These are phyloP conservation scores for Bradypodion ventrale DNA, from an alignment of 2,797 vertebrate species.

Conservation along the genomic window DNA sequence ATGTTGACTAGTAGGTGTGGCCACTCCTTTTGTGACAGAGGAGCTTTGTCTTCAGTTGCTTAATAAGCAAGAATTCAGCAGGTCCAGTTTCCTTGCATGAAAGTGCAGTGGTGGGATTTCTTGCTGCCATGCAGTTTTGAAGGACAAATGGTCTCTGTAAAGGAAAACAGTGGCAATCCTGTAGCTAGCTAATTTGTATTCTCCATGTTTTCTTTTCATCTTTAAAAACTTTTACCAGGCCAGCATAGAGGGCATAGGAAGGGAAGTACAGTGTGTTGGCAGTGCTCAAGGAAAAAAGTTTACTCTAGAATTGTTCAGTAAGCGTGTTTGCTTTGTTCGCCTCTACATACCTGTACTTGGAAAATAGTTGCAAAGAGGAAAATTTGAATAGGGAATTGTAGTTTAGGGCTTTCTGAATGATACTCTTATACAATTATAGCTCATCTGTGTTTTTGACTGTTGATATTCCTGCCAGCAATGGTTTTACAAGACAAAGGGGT, in stretches of 20 bases:
- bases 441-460: conserved; percentile 55
- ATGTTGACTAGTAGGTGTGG: not conserved
- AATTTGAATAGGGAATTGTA: conserved; percentile 46
- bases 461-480: conserved; percentile 50
- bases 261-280: conserved; percentile 3
- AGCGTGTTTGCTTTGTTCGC: conserved; percentile 39
- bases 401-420: conserved; percentile 54
- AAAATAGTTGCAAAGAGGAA: conserved; percentile 61
- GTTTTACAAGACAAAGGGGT: conserved; percentile 50
- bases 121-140: not conserved
- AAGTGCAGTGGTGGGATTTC: not conserved
- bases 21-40: not conserved
- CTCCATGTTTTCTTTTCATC: not conserved
- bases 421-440: conserved; percentile 69
- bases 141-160: not conserved
- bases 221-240: not conserved
- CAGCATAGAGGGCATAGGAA: not conserved
- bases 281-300: not conserved
- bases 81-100: not conserved
- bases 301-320: not conserved
- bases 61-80: not conserved
- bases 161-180: not conserved
- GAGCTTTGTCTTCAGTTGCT: not conserved
- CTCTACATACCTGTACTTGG: conserved; percentile 55
- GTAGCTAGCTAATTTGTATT: not conserved